Evolutionary conservation across 2,888 invertebrate genomes (phyloP).

Genomic region (Unio pictorum): DNA sequence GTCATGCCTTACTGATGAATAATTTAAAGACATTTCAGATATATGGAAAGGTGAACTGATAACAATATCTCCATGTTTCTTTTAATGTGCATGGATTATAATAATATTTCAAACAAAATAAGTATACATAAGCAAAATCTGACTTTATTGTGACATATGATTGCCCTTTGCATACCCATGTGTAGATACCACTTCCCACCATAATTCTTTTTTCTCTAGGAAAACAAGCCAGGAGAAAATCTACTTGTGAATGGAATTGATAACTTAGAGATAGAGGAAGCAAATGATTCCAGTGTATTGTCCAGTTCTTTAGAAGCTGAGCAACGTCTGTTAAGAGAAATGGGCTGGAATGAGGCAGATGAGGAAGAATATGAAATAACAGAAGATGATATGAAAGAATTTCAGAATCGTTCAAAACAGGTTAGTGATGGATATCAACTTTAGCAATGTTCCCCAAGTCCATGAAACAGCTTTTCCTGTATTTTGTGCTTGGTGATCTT

Average conservation of each 20-base stretch:
- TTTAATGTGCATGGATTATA: too few species aligned
- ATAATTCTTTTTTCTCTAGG: neutral
- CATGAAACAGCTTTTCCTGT: too few species aligned
- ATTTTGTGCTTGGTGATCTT: too few species aligned
- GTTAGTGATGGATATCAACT: conserved; percentile 18
- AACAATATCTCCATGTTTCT: too few species aligned
- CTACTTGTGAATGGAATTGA: conserved; percentile 58
- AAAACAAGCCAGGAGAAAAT: conserved; percentile 28
- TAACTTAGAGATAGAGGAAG: conserved; percentile 38
- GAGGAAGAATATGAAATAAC: conserved; percentile 70
- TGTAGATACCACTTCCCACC: too few species aligned
- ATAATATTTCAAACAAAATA: too few species aligned
- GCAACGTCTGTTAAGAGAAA: conserved; percentile 69
- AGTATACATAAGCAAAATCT: too few species aligned
- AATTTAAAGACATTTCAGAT: too few species aligned
- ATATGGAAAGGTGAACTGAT: too few species aligned
- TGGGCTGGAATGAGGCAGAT: conserved; percentile 72
- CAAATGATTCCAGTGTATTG: conserved; percentile 41
- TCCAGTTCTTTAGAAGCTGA: conserved; percentile 71
- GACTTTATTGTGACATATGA: neutral
- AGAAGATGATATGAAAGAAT: conserved; percentile 71
- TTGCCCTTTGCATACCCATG: too few species aligned
- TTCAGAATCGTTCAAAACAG: conserved; percentile 60
- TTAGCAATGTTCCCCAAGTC: too few species aligned
- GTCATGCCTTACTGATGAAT: too few species aligned